Evolutionary conservation across 2,888 invertebrate species (phyloP), one percentile per base, ranked within the genome.

Genomic region (Pandemis corylana): DNA sequence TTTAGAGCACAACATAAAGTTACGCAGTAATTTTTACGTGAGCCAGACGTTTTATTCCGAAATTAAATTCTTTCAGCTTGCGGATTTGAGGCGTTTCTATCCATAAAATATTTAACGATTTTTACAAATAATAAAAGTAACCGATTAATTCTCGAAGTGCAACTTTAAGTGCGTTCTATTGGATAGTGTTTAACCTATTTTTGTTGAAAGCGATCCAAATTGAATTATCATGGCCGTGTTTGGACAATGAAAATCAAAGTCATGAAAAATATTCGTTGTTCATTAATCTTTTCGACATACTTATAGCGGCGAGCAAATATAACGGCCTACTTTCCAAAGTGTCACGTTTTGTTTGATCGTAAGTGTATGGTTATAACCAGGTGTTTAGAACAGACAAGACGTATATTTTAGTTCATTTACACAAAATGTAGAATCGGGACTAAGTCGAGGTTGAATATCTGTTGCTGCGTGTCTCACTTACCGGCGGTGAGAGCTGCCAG

Each of bases 1-100:
- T 90, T 90, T 85, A 87, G 86, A 87, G 86, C 82, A 84, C 82
- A 85, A 85, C 87, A 87, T 90, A 90, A 90, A 91, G 87, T 84
- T 84, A 85, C 85, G 84, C 83, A 85, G 82, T 80, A 86, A 84
- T 89, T 90, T 90, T 89, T 86, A 89, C 84, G 81, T 80, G 82
- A 87, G 82, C 81, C 84, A 82, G 84, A 78, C 82, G 79, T 85
- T 90, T 89, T 85, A 87, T 88, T 84, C 80, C 77, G 80, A 84
- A 89, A 90, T 88, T 88, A 88, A 89, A 86, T 86, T 87, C 80
- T 81, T 81, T 82, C 83, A 80, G 84, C 82, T 82, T 82, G 83
- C 77, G 82, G 83, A 88, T 88, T 89, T 80, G 81, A 80, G 62
- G 62, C 46, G 7, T 44, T 59, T 56, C 36, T 46, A 62, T 56